Conservation (phyloP, 2,888 invertebrate genomes). For the Drosophila borealis region DNA sequence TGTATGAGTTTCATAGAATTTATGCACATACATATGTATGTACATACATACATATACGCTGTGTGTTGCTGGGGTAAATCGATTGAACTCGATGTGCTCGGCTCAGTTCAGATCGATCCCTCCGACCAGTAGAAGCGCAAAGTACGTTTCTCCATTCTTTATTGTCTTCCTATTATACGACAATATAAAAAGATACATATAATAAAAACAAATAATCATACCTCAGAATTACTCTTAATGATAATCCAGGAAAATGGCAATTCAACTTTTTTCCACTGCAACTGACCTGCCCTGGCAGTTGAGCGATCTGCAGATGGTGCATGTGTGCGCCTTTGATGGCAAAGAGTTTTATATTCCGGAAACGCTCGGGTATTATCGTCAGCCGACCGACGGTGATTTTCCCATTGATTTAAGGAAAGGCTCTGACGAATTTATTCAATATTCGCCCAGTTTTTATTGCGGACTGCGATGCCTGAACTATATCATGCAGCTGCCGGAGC, state of each 20-base stretch:
- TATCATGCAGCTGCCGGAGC: slow-evolving; percentile 1
- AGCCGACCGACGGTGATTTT: neutral
- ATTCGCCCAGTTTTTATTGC: too few species aligned
- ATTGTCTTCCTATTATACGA: too few species aligned
- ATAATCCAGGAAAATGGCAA: neutral
- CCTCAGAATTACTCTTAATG: too few species aligned
- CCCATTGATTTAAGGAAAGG: neutral
- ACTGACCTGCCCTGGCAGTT: neutral
- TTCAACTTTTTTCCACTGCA: neutral
- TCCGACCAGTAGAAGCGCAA: neutral
- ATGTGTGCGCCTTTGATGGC: slow-evolving; percentile 5
- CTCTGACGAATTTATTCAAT: neutral
- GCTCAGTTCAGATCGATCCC: neutral
- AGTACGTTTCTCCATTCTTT: neutral
- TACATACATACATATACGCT: neutral
- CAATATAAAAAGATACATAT: too few species aligned
- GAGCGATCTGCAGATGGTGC: neutral
- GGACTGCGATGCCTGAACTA: neutral
- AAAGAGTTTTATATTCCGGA: neutral
- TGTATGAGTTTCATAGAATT: neutral
- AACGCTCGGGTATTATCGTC: slow-evolving; percentile 8
- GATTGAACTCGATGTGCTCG: neutral
- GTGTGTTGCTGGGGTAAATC: too few species aligned
- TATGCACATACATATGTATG: neutral
- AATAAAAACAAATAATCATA: too few species aligned